phyloP scores from a whole-genome alignment of 1,140 invertebrate species.

The Marisa cornuarietis region DNA sequence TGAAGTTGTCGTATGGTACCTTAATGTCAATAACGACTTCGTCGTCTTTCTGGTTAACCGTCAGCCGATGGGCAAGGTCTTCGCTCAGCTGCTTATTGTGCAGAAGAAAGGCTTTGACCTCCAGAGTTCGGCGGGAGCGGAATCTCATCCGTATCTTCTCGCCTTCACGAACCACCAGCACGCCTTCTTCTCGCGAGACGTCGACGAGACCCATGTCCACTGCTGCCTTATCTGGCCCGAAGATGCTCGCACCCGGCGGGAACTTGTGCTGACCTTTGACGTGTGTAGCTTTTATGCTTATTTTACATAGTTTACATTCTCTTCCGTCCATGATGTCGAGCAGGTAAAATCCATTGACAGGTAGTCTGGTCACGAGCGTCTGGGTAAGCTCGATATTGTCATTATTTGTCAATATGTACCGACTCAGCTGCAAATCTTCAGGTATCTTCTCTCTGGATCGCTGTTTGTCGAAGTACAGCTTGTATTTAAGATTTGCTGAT shows the following conservation, averaged over 20 bases:
- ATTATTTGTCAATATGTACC: background rate
- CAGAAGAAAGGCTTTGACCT: background rate
- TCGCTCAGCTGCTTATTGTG: constrained; percentile 2
- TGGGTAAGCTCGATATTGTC: background rate
- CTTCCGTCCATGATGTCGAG: background rate
- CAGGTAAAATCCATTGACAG: background rate
- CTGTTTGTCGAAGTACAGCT: constrained; percentile 10
- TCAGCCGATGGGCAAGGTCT: background rate
- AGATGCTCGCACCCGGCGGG: background rate
- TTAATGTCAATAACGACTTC: background rate
- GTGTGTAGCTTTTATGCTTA: background rate
- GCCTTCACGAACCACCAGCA: constrained; percentile 13
- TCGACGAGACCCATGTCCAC: constrained; percentile 12
- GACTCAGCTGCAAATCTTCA: background rate
- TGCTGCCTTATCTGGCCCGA: constrained; percentile 4
- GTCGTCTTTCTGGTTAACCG: background rate
- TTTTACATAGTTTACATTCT: background rate
- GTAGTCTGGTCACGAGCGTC: background rate
- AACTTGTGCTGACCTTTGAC: background rate
- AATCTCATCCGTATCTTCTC: constrained; percentile 16
- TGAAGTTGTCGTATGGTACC: background rate
- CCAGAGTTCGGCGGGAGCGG: constrained; percentile 5
- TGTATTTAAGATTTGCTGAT: background rate
- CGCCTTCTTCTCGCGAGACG: constrained; percentile 7
- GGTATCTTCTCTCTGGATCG: constrained; percentile 3